Base-by-base conservation (phyloP, 2,797 vertebrate species). In the Pipistrellus nathusii region DNA sequence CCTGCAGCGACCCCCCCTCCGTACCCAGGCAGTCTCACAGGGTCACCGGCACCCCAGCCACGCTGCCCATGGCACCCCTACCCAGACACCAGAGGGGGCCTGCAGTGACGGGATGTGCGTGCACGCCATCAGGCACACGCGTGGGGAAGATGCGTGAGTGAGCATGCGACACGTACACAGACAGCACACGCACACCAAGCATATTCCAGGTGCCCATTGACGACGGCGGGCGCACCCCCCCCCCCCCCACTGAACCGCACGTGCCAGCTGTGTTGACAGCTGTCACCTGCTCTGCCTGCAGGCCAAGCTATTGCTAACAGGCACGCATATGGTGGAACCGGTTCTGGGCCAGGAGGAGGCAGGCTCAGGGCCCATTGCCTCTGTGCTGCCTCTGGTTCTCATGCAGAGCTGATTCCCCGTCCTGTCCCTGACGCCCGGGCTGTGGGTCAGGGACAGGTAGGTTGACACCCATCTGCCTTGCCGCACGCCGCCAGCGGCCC, bases 21-120 rank as follows among this genome's bases (percentile, higher is more conserved):
- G 2, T 15, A 25, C 18, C 13, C 23, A 5, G 32, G 44, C 3
- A 3, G 35, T 64, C 64, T 30, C 64, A 48, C 38, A 27, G 88
- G n/a, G 21, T 10, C 55, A 46, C 41, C 0, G 5, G 55, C 9
- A 18, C n/a, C 18, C 25, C 25, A 0, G 0, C 25, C n/a, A 8
- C 2, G 9, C 62, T 57, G 51, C 46, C 44, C 5, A 7, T 20
- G 10, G 46, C 12, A 55, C 8, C 21, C 8, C 0, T 35, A 27
- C 18, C 11, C 64, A 78, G 41, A n/a, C 7, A 57, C 35, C 30
- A 6, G 32, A 77, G 59, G 41, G 73, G 71, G 13, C 66, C n/a
- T 27, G 7, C 6, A 0, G 6, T 30, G 13, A 57, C 2, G 0
- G 23, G 30, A 25, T 12, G 4, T 21, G n/a, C 44, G 21, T 13